A percentile compares a stretch with the other conserved stretches of the same genome.
Conservation (phyloP, 2,797 vertebrate species). For the Myoxocephalus aenaeus region DNA sequence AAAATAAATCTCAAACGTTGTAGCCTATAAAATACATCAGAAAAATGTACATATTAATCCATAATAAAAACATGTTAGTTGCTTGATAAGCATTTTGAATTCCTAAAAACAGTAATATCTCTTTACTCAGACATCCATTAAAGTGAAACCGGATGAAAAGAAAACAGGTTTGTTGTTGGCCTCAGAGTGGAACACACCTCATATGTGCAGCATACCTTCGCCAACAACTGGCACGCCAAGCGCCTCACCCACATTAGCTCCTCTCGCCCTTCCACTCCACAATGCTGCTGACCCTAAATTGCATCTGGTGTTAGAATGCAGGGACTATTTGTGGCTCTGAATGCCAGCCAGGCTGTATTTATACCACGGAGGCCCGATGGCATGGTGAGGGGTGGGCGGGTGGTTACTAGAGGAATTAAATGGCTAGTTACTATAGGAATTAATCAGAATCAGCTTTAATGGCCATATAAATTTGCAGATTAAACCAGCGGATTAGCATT, state of each 20-base stretch:
- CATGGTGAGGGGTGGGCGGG: slow-evolving; percentile 6
- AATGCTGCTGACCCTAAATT: slow-evolving; percentile 36
- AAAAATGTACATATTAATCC: neutral
- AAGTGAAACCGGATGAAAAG: neutral
- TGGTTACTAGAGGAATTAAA: no score
- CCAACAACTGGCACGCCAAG: slow-evolving; percentile 15
- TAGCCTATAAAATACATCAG: neutral
- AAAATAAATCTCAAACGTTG: no score
- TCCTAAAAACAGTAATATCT: neutral
- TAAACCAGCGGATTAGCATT: slow-evolving; percentile 39
- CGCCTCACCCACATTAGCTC: slow-evolving; percentile 38
- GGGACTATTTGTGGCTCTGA: slow-evolving; percentile 43
- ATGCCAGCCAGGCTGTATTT: slow-evolving; percentile 44
- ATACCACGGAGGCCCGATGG: slow-evolving; percentile 29
- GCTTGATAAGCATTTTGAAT: neutral
- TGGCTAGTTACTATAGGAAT: slow-evolving; percentile 11
- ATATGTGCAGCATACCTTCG: slow-evolving; percentile 3
- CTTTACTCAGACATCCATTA: neutral
- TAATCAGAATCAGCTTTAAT: no score
- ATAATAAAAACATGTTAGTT: neutral
- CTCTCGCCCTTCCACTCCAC: slow-evolving; percentile 50
- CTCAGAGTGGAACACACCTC: neutral
- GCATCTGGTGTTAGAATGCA: slow-evolving; percentile 49
- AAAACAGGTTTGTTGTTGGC: neutral
- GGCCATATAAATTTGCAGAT: no score